These are phyloP conservation scores for Hylaeus anthracinus DNA, from an alignment of 1,140 invertebrate species.

Conservation along the genomic window DNA sequence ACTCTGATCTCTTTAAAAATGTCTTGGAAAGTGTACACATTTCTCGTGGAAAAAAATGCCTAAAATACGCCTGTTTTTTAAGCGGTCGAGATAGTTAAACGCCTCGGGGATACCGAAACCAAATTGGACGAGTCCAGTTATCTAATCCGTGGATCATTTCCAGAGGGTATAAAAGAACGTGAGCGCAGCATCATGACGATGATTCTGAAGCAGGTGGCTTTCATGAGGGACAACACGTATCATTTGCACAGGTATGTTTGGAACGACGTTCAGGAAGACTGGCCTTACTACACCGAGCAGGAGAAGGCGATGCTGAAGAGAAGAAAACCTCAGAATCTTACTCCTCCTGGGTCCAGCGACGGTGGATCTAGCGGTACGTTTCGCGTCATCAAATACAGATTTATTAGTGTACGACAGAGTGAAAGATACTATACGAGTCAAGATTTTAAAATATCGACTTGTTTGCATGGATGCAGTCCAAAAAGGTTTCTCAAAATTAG, in stretches of 20 bases:
- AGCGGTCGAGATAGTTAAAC: too few species aligned
- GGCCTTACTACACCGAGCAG: constrained; percentile 95
- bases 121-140: neutral
- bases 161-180: constrained; percentile 93
- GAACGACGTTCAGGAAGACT: constrained; percentile 96
- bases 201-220: constrained; percentile 89
- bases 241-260: constrained; percentile 91
- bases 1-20: too few species aligned
- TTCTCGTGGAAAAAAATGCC: too few species aligned
- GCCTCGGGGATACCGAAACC: neutral
- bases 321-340: constrained; percentile 93
- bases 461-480: too few species aligned
- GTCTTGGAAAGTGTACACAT: too few species aligned
- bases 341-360: constrained; percentile 91
- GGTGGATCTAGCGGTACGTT: constrained; percentile 85
- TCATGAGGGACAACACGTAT: constrained; percentile 92
- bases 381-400: too few species aligned
- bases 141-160: constrained; percentile 53
- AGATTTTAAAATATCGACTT: too few species aligned
- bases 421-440: too few species aligned
- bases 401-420: too few species aligned
- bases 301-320: constrained; percentile 93
- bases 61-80: too few species aligned
- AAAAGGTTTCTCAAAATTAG: too few species aligned
- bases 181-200: constrained; percentile 88